A percentile compares a stretch with the other conserved stretches of the same genome.
Conservation (phyloP, 37 sponge, comb jelly and placozoan species). For the Chondrosia reniformis region DNA sequence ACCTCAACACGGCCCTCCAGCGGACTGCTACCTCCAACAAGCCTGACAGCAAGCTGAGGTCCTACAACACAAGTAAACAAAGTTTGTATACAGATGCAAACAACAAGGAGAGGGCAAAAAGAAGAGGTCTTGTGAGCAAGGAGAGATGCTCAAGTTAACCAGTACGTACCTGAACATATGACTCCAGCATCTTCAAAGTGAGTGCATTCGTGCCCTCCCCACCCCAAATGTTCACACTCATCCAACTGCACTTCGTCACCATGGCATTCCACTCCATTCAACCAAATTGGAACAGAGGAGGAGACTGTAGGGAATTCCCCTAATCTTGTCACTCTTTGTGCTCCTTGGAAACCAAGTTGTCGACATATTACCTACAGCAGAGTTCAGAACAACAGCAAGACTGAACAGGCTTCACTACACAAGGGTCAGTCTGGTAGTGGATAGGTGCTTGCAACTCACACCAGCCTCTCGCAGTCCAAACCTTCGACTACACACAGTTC, state of each 20-base stretch:
- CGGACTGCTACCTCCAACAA: no score
- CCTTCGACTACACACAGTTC: constrained; percentile 1
- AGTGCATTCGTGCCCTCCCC: constrained; percentile 33
- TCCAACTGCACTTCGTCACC: constrained; percentile 14
- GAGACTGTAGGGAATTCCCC: constrained; percentile 29
- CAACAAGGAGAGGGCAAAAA: no score
- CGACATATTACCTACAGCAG: constrained; percentile 13
- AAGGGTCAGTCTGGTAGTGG: no score
- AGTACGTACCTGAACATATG: constrained; percentile 11
- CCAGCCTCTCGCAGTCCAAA: not conserved
- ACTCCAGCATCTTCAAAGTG: constrained; percentile 36
- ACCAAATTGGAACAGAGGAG: constrained; percentile 23
- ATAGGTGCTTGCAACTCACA: not conserved
- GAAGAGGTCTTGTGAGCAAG: no score
- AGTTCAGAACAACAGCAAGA: not conserved
- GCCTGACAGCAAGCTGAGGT: no score
- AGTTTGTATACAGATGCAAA: no score
- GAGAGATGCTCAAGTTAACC: no score
- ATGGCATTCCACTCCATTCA: constrained; percentile 28
- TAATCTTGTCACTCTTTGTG: not conserved
- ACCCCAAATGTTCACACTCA: constrained; percentile 21
- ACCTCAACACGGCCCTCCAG: constrained; percentile 29
- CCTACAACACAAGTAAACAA: no score
- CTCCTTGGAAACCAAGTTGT: constrained; percentile 53
- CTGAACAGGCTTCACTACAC: no score